Evolutionary conservation across 2,888 invertebrate genomes (phyloP), one percentile per base, ranked within the genome.

Genomic region (Galeopsomyia nigrocyanea): DNA sequence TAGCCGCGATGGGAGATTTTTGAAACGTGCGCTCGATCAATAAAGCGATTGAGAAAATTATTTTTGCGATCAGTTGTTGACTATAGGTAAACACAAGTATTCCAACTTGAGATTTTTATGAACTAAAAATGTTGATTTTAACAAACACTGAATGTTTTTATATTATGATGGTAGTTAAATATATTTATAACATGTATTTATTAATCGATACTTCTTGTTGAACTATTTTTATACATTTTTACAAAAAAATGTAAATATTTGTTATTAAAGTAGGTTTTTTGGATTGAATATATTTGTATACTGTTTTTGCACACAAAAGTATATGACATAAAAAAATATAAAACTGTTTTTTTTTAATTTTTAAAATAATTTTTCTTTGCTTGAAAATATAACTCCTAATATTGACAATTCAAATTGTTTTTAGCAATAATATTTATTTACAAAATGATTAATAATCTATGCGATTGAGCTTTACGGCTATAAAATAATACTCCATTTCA

Each of bases 1-100:
- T 95, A 62, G 91, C 92, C 6, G 95, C 95, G 13, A 94, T 95
- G 93, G 92, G 94, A 80, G 93, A 93, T 87, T 85, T 87, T 81
- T 89, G 79, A 87, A 77, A 51, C n/a, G n/a, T n/a, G n/a, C n/a
- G n/a, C n/a, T n/a, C n/a, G n/a, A n/a, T n/a, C n/a, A n/a, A n/a
- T n/a, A 39, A 47, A 68, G 39, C 66, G 49, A n/a, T 66, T 74
- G 17, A 68, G 56, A 53, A 22, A 58, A 57, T 70, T 71, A 55
- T 71, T 60, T 64, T 68, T 31, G 66, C 50, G 21, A 61, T 64
- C 55, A 57, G 17, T 68, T 56, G 6, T 10, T 46, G 10, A 50
- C 10, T 7, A 56, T 62, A n/a, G 46, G 47, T 26, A 26, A 26
- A 26, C n/a, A n/a, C 50, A 53, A 58, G 66, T 70, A 26, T 26